Evolutionary conservation across 2,888 invertebrate genomes (phyloP).

Genomic region (Malthinus flaveolus): DNA sequence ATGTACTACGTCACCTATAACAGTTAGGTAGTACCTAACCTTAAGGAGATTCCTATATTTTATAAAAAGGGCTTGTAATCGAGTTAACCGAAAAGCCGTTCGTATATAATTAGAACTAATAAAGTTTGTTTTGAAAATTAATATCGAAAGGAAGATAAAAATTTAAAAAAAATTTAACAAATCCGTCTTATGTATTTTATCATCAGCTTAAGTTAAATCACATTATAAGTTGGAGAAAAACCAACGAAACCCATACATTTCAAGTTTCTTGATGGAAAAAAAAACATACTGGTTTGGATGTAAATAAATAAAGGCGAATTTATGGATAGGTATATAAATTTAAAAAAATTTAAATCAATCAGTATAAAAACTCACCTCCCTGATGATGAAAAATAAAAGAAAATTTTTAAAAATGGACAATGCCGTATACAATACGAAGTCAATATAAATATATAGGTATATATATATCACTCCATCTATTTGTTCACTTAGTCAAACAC

Average conservation of each 20-base stretch:
- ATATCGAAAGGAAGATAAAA: no score
- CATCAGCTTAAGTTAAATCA: constrained; percentile 27
- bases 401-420: constrained; percentile 38
- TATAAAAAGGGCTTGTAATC: no score
- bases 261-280: background rate
- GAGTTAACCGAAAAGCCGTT: no score
- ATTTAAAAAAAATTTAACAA: constrained; percentile 20
- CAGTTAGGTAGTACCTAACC: no score
- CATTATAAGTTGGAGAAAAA: constrained; percentile 17
- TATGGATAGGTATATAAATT: constrained; percentile 11
- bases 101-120: no score
- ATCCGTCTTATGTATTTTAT: constrained; percentile 38
- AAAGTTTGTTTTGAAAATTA: no score
- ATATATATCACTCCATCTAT: constrained; percentile 56
- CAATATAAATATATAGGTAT: constrained; percentile 40
- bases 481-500: constrained; percentile 58
- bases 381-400: constrained; percentile 35
- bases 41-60: no score
- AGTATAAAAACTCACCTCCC: constrained; percentile 28
- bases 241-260: constrained; percentile 14
- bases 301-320: background rate
- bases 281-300: background rate
- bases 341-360: constrained; percentile 19
- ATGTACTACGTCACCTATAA: no score
- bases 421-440: constrained; percentile 47